Evolutionary conservation across 2,888 invertebrate genomes (phyloP).

Genomic region (Eupithecia subumbrata): DNA sequence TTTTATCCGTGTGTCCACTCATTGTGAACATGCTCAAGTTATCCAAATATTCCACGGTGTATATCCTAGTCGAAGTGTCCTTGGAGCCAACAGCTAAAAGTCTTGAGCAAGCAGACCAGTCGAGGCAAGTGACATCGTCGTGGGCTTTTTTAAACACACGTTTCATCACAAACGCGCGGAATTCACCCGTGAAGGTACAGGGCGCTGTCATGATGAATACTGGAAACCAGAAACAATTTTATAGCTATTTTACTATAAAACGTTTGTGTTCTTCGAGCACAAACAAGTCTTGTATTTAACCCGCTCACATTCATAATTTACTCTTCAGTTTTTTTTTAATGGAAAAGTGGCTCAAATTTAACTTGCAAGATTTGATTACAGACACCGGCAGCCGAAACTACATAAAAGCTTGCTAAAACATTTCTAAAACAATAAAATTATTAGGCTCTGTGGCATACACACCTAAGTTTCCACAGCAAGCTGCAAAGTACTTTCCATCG

Average conservation of each 20-base stretch:
- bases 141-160: conserved; percentile 91
- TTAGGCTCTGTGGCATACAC: not conserved
- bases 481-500: conserved; percentile 96
- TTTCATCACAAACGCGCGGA: conserved; percentile 94
- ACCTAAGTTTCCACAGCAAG: conserved; percentile 89
- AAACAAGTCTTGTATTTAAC: too few species aligned
- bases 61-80: conserved; percentile 94
- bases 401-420: not conserved
- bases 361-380: not conserved
- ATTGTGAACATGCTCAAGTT: conserved; percentile 91
- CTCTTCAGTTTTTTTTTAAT: too few species aligned
- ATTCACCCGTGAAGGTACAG: conserved; percentile 90
- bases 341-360: too few species aligned
- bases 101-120: conserved; percentile 97
- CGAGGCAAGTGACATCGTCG: conserved; percentile 93
- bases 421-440: not conserved
- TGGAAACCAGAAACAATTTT: conserved; percentile 57
- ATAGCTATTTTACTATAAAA: too few species aligned
- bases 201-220: conserved; percentile 95
- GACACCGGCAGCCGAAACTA: too few species aligned
- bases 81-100: conserved; percentile 95
- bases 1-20: conserved; percentile 92
- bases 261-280: too few species aligned
- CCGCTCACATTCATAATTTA: too few species aligned
- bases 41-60: conserved; percentile 88